Conservation (phyloP, 1,140 invertebrate species). For the Drosophila pruinosa region DNA sequence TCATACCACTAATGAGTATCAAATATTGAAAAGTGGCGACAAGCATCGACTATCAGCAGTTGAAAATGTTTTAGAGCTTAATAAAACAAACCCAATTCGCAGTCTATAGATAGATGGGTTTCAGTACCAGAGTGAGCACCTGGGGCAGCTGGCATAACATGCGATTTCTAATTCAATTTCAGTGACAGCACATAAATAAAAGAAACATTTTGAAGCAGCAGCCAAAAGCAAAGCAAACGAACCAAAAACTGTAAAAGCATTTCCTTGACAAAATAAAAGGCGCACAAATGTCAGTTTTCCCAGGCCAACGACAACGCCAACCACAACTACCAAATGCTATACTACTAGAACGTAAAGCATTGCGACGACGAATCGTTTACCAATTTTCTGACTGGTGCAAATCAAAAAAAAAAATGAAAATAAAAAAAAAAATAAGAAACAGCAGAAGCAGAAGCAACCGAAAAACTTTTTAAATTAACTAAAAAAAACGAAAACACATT, state of each 20-base stretch:
- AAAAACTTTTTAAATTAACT: conserved; percentile 81
- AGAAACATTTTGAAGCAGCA: conserved; percentile 65
- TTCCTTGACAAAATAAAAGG: conserved; percentile 67
- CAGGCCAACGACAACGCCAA: conserved; percentile 51
- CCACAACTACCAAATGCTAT: conserved; percentile 33
- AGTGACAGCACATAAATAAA: conserved; percentile 78
- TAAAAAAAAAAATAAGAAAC: conserved; percentile 32
- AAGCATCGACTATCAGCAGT: conserved; percentile 17
- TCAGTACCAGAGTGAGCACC: neutral
- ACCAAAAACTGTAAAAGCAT: conserved; percentile 73
- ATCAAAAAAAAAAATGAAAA: conserved; percentile 58
- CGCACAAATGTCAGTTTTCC: conserved; percentile 77
- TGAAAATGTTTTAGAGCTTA: conserved; percentile 21
- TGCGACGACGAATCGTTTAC: conserved; percentile 78
- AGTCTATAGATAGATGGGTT: neutral
- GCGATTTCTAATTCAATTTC: conserved; percentile 77
- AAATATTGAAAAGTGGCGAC: neutral
- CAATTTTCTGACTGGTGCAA: conserved; percentile 79
- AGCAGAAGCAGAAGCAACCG: conserved; percentile 28
- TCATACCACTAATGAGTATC: neutral
- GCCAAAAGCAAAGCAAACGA: conserved; percentile 49
- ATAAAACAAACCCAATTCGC: conserved; percentile 20
- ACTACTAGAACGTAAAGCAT: conserved; percentile 32
- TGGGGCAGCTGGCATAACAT: conserved; percentile 54
- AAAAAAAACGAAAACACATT: conserved; percentile 59